These are phyloP conservation scores for Paedocypris sp. DNA, from an alignment of 2,113 vertebrate genomes.

Conservation along the genomic window DNA sequence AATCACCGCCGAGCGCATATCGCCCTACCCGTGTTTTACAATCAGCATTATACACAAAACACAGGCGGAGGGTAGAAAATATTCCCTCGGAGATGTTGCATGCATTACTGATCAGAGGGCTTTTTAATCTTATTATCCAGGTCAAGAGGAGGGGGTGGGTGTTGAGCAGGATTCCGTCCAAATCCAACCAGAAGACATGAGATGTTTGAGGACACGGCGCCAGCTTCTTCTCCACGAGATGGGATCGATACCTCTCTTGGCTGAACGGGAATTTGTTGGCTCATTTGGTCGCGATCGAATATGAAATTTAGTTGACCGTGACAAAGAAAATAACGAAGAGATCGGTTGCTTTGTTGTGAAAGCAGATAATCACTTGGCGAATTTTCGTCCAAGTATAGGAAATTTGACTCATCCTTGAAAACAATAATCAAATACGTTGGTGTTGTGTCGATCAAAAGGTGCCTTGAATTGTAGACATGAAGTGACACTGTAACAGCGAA, in stretches of 20 bases:
- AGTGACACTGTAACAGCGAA: too few species aligned
- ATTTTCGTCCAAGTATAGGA: too few species aligned
- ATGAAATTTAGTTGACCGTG: slow-evolving; percentile 50
- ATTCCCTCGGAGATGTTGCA: slow-evolving; percentile 22
- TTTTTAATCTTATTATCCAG: slow-evolving; percentile 38
- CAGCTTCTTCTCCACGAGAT: slow-evolving; percentile 35
- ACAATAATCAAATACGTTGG: too few species aligned
- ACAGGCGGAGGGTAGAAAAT: slow-evolving; percentile 12
- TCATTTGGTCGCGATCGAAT: slow-evolving; percentile 42
- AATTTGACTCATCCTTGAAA: too few species aligned
- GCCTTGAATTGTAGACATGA: too few species aligned
- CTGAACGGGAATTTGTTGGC: slow-evolving; percentile 39
- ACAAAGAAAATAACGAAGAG: slow-evolving; percentile 1
- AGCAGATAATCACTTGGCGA: slow-evolving; percentile 32
- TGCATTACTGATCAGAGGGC: slow-evolving; percentile 20
- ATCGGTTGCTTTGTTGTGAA: slow-evolving; percentile 41
- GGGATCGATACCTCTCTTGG: slow-evolving; percentile 41
- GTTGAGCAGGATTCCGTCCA: slow-evolving; percentile 16
- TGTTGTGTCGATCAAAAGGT: too few species aligned
- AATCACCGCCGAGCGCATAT: not conserved
- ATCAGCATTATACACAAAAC: slow-evolving; percentile 26
- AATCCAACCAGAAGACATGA: slow-evolving; percentile 31
- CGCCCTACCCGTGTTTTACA: slow-evolving; percentile 3
- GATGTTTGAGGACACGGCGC: slow-evolving; percentile 38
- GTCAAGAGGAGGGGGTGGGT: slow-evolving; percentile 23